Percentiles rank a stretch among this genome's conserved stretches.
Conservation (phyloP, 1,140 invertebrate genomes). For the Drosophila insularis region DNA sequence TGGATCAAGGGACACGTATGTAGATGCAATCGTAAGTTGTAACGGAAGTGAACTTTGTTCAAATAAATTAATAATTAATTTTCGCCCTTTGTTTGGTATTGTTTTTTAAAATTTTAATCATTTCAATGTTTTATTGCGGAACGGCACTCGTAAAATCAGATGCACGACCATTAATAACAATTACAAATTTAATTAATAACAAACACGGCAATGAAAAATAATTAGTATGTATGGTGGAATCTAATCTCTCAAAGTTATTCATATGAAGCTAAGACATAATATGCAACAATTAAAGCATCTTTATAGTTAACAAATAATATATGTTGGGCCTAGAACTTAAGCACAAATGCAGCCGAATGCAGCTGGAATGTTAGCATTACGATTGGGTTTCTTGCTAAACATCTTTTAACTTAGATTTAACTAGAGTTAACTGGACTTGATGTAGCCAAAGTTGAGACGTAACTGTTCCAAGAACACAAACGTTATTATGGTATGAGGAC, state of each 20-base stretch:
- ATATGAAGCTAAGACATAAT: conserved; percentile 14
- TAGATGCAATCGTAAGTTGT: conserved; percentile 11
- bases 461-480: conserved; percentile 99
- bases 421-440: conserved; percentile 24
- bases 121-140: conserved; percentile 51
- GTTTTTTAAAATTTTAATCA: conserved; percentile 27
- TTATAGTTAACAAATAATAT: conserved; percentile 39
- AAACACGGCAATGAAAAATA: conserved; percentile 43
- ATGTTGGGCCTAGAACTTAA: conserved; percentile 28
- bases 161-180: conserved; percentile 28
- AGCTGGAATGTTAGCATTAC: conserved; percentile 66
- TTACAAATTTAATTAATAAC: conserved; percentile 47
- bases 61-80: conserved; percentile 12
- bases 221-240: background rate
- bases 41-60: conserved; percentile 17
- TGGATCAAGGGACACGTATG: background rate
- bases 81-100: background rate
- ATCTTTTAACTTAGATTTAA: background rate
- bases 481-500: conserved; percentile 98
- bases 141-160: conserved; percentile 42
- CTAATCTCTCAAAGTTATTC: conserved; percentile 11
- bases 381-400: conserved; percentile 31
- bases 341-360: conserved; percentile 37
- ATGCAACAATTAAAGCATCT: conserved; percentile 63
- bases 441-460: conserved; percentile 91